A percentile compares a stretch with the other conserved stretches of the same genome.
Evolutionary conservation across 1,140 invertebrate species (phyloP).

Genomic region (Bombus huntii): DNA sequence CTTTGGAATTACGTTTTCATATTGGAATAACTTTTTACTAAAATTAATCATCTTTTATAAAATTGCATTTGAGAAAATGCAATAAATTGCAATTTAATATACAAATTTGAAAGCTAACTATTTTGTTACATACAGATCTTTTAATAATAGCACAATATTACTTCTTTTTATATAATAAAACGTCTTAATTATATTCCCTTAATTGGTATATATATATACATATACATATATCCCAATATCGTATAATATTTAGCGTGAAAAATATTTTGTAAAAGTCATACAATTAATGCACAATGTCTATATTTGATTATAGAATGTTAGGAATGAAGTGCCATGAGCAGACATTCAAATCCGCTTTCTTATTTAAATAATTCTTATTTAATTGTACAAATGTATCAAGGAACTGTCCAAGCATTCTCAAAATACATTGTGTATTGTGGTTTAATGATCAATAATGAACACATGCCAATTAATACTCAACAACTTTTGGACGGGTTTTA

Average conservation of each 20-base stretch:
- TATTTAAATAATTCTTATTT: conserved; percentile 44
- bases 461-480: conserved; percentile 74
- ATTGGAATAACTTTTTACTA: background rate
- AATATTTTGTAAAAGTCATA: conserved; percentile 55
- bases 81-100: conserved; percentile 24
- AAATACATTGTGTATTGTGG: conserved; percentile 42
- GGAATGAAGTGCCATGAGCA: conserved; percentile 36
- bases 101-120: conserved; percentile 38
- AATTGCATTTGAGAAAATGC: conserved; percentile 26
- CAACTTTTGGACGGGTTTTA: conserved; percentile 87
- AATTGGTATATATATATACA: conserved; percentile 1
- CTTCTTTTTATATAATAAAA: conserved; percentile 48
- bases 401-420: conserved; percentile 51
- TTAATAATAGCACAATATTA: conserved; percentile 36
- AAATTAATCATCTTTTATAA: conserved; percentile 18
- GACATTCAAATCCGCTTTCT: conserved; percentile 34
- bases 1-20: conserved; percentile 18
- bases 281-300: conserved; percentile 37
- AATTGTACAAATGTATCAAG: conserved; percentile 45
- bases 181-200: conserved; percentile 19
- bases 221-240: conserved; percentile 34
- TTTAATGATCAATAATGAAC: conserved; percentile 48
- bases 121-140: conserved; percentile 37
- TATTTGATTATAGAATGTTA: conserved; percentile 33
- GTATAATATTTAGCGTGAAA: conserved; percentile 42